Evolutionary conservation across 2,888 invertebrate genomes (phyloP).

Genomic region (Torymus texanus): DNA sequence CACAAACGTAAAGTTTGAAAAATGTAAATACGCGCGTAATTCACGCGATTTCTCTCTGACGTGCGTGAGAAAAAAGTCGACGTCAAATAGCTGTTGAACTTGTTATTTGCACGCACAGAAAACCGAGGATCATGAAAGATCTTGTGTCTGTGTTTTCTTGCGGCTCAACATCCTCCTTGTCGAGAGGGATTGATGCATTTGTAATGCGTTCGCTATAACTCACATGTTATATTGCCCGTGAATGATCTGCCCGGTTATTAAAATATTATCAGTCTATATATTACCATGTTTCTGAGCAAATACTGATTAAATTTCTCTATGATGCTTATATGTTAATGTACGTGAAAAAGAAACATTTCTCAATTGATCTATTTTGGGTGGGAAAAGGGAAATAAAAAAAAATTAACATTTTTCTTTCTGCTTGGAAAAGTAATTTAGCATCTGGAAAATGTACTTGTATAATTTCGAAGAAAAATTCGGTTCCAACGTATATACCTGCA

Average conservation of each 20-base stretch:
- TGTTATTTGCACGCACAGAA: background rate
- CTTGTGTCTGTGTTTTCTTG: constrained; percentile 4
- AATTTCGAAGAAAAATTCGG: no score
- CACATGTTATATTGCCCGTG: background rate
- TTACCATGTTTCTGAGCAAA: no score
- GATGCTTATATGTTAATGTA: no score
- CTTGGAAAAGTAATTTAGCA: no score
- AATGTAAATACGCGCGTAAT: constrained; percentile 41
- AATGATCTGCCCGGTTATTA: background rate
- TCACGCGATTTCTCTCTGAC: constrained; percentile 44
- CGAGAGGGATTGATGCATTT: background rate
- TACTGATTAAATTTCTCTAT: no score
- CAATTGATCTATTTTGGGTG: no score
- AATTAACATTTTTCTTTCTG: no score
- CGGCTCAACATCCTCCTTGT: background rate
- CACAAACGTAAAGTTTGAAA: constrained; percentile 1
- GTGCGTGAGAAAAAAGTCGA: constrained; percentile 7
- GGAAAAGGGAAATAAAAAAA: no score
- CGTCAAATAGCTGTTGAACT: background rate
- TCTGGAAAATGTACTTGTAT: no score
- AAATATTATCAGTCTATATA: no score
- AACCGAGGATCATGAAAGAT: background rate
- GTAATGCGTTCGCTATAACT: background rate
- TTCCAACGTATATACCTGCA: no score
- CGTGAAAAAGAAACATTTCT: no score